Evolutionary conservation across 2,797 vertebrate genomes (phyloP), one percentile per base, ranked within the genome.

Genomic region (Neosilurus hyrtlii): DNA sequence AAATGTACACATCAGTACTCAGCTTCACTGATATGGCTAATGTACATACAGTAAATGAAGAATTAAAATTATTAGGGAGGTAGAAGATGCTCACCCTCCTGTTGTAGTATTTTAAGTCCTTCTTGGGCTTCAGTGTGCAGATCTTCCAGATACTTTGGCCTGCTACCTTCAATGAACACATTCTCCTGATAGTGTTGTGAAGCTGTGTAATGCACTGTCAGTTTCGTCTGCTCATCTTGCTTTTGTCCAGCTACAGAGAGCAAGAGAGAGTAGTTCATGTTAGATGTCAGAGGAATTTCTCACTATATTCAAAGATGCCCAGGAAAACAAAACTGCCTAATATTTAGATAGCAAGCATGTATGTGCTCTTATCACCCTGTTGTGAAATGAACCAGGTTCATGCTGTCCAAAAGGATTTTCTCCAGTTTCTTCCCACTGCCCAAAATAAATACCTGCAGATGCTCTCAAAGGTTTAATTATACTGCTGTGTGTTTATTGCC

Each of bases 101-200:
- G 89, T 71, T 86, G 86, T 56, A 87, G 66, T 77, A 86, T 86
- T 52, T 83, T 79, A 51, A 63, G 81, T 74, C 75, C 73, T 43
- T 88, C 81, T 30, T 84, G 82, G 0, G 98, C 98, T 91, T 99
- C 96, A 0, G 89, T 95, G 92, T 98, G 97, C 77, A 99, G 94
- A 85, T 97, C 96, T 86, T 99, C 95, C 90, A 99, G 93, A 92
- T 97, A 96, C 57, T 96, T 94, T 6, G 95, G 92, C 4, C 96
- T 93, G 81, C 95, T 95, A 26, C 94, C 94, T 89, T 98, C 96
- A 82, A 97, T 97, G 93, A 99, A 99, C 74, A 97, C 95, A 84
- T 99, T 99, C 90, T 99, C 96, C 90, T 95, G 95, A 81, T 94
- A 95, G 88, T 96, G 95, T 76, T 94, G 94, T 0, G 94, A 93